Base-by-base conservation (phyloP, 2,888 invertebrate genomes). In the Drosophila putrida region DNA sequence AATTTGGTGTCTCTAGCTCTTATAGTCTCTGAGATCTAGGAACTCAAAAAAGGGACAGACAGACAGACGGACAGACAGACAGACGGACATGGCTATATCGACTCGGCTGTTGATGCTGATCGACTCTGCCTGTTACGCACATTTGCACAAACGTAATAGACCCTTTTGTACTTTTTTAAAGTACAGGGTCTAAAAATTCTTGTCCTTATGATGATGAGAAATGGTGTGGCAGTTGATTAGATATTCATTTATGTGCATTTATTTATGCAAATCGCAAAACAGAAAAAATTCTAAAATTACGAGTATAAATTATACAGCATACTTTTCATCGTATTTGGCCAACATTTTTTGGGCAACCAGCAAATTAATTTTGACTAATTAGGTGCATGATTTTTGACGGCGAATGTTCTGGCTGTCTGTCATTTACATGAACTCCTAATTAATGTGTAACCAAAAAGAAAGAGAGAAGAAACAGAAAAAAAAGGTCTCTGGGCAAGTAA, bases 361-460 rank as follows among this genome's bases (percentile, higher is more conserved):
- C 6, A 58, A 68, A 73, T 58, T 69, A 68, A 73, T 73, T 53
- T 64, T 27, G 58, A 47, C 63, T 78, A 75, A 75, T 75, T 75
- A 73, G 74, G 58, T 35, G 69, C 43, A 35, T 54, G 69, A 68
- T 68, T 68, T 78, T 64, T 54, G 25, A 54, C 35, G 35, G 38
- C 11, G 15, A 54, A 63, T 44, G 57, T 10, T 33, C 20, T 33
- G 57, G 0, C 44, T 47, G 46, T 25, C 43, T 41, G 59, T 63
- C 54, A 63, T 75, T 69, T 73, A 54, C 75, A 75, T 75, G 69
- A 73, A 50, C 54, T 58, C 36, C 3, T 13, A 51, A 59, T 55
- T 44, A 27, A 58, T 50, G 38, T 43, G 41, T 13, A 25, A 28
- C n/a, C n/a, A 10, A 20, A 38, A 41, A 53, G 4, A 9, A n/a